These are phyloP conservation scores for Drosophila conformis DNA, from an alignment of 2,888 invertebrate species.

Conservation along the genomic window DNA sequence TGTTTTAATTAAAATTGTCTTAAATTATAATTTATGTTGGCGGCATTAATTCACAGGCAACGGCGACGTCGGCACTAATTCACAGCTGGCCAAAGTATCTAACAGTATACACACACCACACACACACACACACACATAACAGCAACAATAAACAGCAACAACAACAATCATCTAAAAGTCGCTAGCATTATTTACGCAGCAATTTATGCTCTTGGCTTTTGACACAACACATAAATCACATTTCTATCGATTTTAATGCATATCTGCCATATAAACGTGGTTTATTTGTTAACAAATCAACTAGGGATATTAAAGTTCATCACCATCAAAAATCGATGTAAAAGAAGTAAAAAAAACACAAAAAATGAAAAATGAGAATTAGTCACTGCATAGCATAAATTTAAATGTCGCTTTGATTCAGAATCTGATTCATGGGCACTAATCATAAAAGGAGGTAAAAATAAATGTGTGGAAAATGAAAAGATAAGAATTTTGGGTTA, in stretches of 20 bases:
- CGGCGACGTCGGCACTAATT: slow-evolving; percentile 56
- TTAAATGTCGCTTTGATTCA: neutral
- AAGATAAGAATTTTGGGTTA: neutral
- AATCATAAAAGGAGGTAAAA: neutral
- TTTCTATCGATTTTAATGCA: slow-evolving; percentile 37
- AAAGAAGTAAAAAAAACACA: neutral
- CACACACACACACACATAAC: slow-evolving; percentile 3
- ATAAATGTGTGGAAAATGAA: neutral
- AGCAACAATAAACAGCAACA: neutral
- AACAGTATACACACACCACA: slow-evolving; percentile 39
- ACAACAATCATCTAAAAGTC: slow-evolving; percentile 1
- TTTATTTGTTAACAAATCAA: slow-evolving; percentile 11
- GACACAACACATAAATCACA: slow-evolving; percentile 33
- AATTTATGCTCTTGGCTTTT: slow-evolving; percentile 19
- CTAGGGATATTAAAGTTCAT: neutral
- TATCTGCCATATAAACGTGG: slow-evolving; percentile 1
- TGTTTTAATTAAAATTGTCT: slow-evolving; percentile 78
- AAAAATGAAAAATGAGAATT: neutral
- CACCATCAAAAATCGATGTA: neutral
- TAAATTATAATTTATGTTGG: slow-evolving; percentile 77
- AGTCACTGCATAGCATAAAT: slow-evolving; percentile 8
- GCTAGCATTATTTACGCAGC: slow-evolving; percentile 45
- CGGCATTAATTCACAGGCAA: slow-evolving; percentile 73
- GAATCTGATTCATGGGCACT: neutral
- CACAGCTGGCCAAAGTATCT: slow-evolving; percentile 72